A percentile compares a stretch with the other conserved stretches of the same genome.
phyloP scores from a whole-genome alignment of 2,797 vertebrate species.

The Eulemur albifrons region DNA sequence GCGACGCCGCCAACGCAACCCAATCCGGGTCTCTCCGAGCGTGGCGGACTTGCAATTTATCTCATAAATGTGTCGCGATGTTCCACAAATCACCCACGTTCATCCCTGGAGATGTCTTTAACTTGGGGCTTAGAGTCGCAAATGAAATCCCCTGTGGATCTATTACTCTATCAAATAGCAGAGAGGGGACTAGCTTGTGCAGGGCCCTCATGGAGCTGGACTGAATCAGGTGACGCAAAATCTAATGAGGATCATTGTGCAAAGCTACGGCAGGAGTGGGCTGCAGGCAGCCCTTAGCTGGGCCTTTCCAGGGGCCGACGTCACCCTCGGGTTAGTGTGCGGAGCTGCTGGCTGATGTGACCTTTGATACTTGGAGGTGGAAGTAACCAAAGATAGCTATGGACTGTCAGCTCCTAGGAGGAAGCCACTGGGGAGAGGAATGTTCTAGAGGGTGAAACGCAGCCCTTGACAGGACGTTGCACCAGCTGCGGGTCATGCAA shows the following conservation, averaged over 20 bases:
- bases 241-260: background rate
- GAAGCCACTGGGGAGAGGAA: background rate
- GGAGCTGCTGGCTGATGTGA: background rate
- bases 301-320: background rate
- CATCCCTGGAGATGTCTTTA: background rate
- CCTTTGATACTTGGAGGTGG: background rate
- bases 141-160: slow-evolving; percentile 56
- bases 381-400: background rate
- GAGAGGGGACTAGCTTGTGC: background rate
- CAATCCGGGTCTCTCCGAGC: background rate
- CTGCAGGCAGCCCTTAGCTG: background rate
- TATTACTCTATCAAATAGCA: slow-evolving; percentile 38
- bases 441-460: background rate
- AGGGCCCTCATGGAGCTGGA: background rate
- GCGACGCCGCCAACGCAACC: background rate
- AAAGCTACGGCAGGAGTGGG: rapidly evolving
- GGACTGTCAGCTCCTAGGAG: background rate
- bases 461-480: too few relatives aligned
- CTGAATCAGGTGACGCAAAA: background rate
- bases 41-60: background rate
- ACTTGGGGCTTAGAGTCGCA: slow-evolving; percentile 56
- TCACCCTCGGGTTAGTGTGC: background rate
- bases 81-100: slow-evolving; percentile 41
- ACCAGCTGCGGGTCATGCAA: rapidly evolving
- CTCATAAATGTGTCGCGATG: background rate